Base-by-base conservation (phyloP, 1,140 invertebrate species). In the Drosophila parabipectinata region DNA sequence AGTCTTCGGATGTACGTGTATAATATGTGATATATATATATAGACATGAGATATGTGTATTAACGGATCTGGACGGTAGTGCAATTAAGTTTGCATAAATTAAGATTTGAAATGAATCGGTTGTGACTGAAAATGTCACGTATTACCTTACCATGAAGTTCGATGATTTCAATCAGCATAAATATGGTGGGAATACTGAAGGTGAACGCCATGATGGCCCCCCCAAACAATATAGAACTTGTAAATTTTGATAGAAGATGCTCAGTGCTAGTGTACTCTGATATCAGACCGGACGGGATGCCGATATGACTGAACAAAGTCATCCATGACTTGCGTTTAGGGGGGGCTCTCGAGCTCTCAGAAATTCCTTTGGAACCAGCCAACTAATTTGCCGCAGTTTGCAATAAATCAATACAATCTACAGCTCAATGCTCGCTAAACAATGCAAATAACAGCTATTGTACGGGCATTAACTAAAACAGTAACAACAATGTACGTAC, bases 51-150 rank as follows among this genome's bases (percentile, higher is more conserved):
- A 30, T 32, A 48, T 61, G 24, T 26, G 71, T 59, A 67, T 72
- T 84, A 84, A 79, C 80, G 60, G 76, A 79, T 63, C 78, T 79
- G 59, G 58, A 59, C 68, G 73, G 83, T 60, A 85, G 66, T 71
- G 67, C 52, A 71, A 85, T 82, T 85, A 82, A 85, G 59, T 73
- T 82, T 87, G 83, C 66, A 85, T 85, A 85, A 87, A 85, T 85
- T 85, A 85, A 81, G 74, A 77, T 77, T 56, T 66, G 9, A 87
- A 63, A 72, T 63, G 56, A 59, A 50, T 61, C 58, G 79, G 34
- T 52, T 69, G 44, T 58, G 73, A 50, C 74, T 81, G 59, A 71
- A 78, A 68, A 75, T 73, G 71, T 82, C 78, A 85, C 82, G 83
- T 88, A 82, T 60, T 74, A 64, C 62, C 64, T 85, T 85, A 85